Conservation (phyloP, 64 coral and sea anemone species). For the Dendronephthya gigantea region DNA sequence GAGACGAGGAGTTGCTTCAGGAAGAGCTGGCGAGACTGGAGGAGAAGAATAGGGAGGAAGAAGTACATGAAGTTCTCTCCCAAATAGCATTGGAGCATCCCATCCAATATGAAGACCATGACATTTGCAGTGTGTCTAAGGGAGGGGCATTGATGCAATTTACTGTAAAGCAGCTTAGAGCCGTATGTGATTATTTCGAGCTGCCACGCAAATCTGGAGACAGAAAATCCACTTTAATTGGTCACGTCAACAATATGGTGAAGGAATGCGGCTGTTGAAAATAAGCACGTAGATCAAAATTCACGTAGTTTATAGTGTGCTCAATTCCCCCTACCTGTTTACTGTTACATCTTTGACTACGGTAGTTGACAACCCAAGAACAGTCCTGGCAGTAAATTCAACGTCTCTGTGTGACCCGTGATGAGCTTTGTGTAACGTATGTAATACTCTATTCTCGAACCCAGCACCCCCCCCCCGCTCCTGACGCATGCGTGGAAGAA, state of each 20-base stretch:
- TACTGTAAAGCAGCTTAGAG: constrained; percentile 14
- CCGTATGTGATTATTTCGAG: constrained; percentile 35
- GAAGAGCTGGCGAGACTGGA: constrained; percentile 12
- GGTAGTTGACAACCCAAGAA: too few relatives aligned
- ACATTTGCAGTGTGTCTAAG: constrained; percentile 32
- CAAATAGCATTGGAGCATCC: constrained; percentile 37
- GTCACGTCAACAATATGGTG: constrained; percentile 24
- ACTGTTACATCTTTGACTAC: too few relatives aligned
- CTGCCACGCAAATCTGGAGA: constrained; percentile 5
- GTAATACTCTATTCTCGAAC: too few relatives aligned
- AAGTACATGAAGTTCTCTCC: constrained; percentile 24
- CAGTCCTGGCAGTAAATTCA: too few relatives aligned
- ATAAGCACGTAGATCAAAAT: too few relatives aligned
- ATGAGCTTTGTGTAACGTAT: too few relatives aligned
- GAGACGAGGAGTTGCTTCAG: neutral
- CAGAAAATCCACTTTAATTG: constrained; percentile 19
- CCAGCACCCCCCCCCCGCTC: too few relatives aligned
- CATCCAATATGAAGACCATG: constrained; percentile 31
- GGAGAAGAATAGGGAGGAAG: constrained; percentile 11
- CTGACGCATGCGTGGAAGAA: too few relatives aligned
- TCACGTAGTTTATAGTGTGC: too few relatives aligned
- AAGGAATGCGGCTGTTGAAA: constrained; percentile 28
- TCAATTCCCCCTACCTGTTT: too few relatives aligned
- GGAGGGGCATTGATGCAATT: constrained; percentile 20
- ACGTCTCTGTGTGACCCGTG: too few relatives aligned